phyloP scores from a whole-genome alignment of 2,888 invertebrate species.

The Disparrhopalites patrizii region DNA sequence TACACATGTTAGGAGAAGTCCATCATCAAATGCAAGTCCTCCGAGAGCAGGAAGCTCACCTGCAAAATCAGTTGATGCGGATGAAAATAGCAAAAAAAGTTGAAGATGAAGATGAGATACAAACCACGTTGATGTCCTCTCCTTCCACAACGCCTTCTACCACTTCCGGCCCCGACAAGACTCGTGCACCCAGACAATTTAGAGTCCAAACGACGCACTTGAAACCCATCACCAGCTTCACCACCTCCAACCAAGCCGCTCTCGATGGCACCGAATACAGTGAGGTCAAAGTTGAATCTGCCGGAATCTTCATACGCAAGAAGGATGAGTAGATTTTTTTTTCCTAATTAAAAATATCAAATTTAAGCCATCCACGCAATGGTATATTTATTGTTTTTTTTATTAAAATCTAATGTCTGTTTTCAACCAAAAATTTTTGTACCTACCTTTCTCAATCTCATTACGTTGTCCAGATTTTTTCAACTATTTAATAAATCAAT shows the following conservation, averaged over 20 bases:
- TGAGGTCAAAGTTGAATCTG: conserved; percentile 25
- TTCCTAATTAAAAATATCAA: no score
- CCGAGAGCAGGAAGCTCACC: conserved; percentile 13
- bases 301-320: conserved; percentile 17
- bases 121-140: background rate
- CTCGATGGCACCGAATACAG: conserved; percentile 10
- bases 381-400: no score
- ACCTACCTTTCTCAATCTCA: no score
- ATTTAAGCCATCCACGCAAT: no score
- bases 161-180: background rate
- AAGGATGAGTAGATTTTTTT: no score
- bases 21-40: conserved; percentile 17
- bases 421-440: no score
- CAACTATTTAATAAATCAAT: no score
- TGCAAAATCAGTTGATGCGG: conserved; percentile 4
- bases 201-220: background rate
- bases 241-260: background rate
- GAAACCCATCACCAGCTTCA: background rate
- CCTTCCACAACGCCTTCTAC: background rate
- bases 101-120: background rate
- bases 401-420: no score
- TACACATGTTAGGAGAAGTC: conserved; percentile 10
- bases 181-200: background rate
- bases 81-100: conserved; percentile 6
- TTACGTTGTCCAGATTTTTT: no score